Base-by-base conservation (phyloP, 2,888 invertebrate species). In the Listrodromus nycthemerus region DNA sequence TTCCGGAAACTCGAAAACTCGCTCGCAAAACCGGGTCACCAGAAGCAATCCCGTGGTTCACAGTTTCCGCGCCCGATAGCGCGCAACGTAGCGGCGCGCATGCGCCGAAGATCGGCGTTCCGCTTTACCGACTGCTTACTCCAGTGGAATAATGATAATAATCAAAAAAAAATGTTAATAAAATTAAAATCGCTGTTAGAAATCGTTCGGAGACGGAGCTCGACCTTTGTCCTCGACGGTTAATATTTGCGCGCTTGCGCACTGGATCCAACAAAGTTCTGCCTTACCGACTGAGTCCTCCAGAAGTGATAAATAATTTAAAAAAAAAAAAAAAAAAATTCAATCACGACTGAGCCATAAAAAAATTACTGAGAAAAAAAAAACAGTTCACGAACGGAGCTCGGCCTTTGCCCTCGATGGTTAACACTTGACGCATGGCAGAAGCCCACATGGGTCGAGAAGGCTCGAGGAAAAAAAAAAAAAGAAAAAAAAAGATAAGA, bases 351-450 rank as follows among this genome's bases (percentile, higher is more conserved):
- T 1, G 58, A 45, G 27, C 10, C 45, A 55, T 6, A 30, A 45
- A 21, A 48, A 10, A 48, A 24, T 8, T 24, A 0, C 30, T n/a
- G 69, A 33, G 30, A 50, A 8, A 21, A 69, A 50, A 8, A 21
- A 69, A 69, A 52, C 50, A 33, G 50, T 50, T 27, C 30, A 69
- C 33, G 55, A 65, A 21, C 50, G 66, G 58, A 58, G 75, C 45
- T 50, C 19, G 65, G 75, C 52, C 75, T 75, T 81, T 76, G 55
- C 45, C 63, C 52, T 65, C 70, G 63, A 76, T 81, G 37, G 52
- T 27, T n/a, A 67, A 58, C 27, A 58, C 45, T 77, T 58, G 41
- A 66, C 21, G 45, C 41, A 41, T 27, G 55, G 24, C 41, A 13
- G 66, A 73, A 58, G 19, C n/a, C 37, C 71, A 65, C 24, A 48